Base-by-base conservation (phyloP, 2,113 vertebrate genomes). In the Steatornis caripensis region DNA sequence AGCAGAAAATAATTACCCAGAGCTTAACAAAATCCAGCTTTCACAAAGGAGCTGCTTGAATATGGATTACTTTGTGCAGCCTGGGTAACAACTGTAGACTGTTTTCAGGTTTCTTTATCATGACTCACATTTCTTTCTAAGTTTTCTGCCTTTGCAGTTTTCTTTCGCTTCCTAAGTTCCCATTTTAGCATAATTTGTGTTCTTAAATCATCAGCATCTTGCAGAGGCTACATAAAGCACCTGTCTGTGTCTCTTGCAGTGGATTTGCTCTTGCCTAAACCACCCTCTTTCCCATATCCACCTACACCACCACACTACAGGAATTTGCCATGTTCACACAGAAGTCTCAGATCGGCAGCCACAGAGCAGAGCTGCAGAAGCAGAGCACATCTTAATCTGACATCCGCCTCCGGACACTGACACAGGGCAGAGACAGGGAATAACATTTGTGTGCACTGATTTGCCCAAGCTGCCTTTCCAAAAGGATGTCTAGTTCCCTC, bases 1-100 rank as follows among this genome's bases (percentile, higher is more conserved):
- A 92, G 53, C 77, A 85, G 70, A 94, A 94, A 96, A 79, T 94
- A 96, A 97, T 93, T 95, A 95, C 60, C 29, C 45, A 72, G 70
- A 91, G 68, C 75, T 69, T 84, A 92, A 87, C 69, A 92, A 95
- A 95, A 92, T 91, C 78, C 57, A 91, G 3, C 57, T 91, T 92
- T 53, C 61, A 87, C 92, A 89, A 89, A 95, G 58, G 57, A 91
- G 26, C 80, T 87, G 27, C 65, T 90, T 89, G 93, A 95, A 91
- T 95, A 87, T 87, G 86, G 89, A 96, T 96, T 93, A 61, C 49
- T 85, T 92, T 34, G 45, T 87, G 89, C 77, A 91, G 77, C 81
- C 71, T 87, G 70, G 74, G 65, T 95, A 87, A 92, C 81, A 92
- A 76, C 74, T 89, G 61, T 72, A 78, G 80, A 53, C 81, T 89